A percentile compares a stretch with the other conserved stretches of the same genome.
phyloP scores from a whole-genome alignment of 64 coral and sea anemone species.

The Actinia tenebrosa region DNA sequence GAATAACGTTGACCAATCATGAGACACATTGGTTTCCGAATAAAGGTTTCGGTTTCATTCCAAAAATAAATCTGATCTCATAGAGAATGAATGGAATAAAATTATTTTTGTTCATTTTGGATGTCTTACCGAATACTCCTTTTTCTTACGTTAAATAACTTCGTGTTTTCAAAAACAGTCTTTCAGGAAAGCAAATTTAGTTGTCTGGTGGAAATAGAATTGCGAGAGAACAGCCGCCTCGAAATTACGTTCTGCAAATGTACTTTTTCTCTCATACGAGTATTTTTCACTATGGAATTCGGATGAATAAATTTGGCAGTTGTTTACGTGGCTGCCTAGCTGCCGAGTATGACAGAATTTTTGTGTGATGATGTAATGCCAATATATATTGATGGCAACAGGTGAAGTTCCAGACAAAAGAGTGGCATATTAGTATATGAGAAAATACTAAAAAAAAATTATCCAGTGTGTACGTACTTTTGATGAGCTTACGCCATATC shows the following conservation, averaged over 20 bases:
- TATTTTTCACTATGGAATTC: slow-evolving; percentile 23
- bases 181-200: neutral
- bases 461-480: no score
- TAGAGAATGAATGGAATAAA: neutral
- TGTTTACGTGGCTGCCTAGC: slow-evolving; percentile 15
- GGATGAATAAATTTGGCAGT: neutral
- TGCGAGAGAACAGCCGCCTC: neutral
- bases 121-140: neutral
- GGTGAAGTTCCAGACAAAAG: neutral
- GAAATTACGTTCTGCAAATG: neutral
- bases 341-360: neutral
- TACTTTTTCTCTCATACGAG: neutral
- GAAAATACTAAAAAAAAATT: no score
- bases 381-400: slow-evolving; percentile 16
- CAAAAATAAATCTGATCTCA: slow-evolving; percentile 6
- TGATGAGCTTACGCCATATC: no score
- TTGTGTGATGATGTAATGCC: neutral
- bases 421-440: no score
- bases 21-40: neutral
- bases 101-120: neutral
- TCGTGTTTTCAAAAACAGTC: neutral
- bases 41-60: neutral
- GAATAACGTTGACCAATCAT: neutral
- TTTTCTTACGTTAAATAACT: neutral
- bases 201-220: neutral